These are phyloP conservation scores for Alces alces DNA, from an alignment of 2,113 vertebrate species.

Conservation along the genomic window DNA sequence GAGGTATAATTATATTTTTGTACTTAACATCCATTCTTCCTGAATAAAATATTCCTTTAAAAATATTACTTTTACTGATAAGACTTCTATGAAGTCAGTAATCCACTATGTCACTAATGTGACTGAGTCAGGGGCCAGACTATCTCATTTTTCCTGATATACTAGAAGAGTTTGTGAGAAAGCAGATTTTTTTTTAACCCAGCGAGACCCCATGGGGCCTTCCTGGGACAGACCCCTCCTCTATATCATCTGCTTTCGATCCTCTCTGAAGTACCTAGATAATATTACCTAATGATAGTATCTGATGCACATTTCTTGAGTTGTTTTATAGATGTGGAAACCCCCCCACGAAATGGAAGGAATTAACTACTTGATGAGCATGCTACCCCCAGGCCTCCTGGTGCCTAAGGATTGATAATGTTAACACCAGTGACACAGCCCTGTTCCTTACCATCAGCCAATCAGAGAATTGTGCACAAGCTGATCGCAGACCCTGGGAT, in stretches of 20 bases:
- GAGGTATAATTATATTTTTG: not conserved
- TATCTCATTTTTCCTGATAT: not conserved
- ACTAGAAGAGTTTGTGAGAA: not conserved
- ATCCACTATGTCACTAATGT: not conserved
- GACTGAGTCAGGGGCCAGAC: not conserved
- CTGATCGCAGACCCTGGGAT: not conserved
- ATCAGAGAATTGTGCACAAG: not conserved
- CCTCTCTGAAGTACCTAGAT: not conserved
- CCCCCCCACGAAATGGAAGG: not conserved
- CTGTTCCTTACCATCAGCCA: not conserved
- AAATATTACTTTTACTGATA: not conserved
- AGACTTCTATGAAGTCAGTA: not conserved
- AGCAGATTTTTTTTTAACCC: not conserved
- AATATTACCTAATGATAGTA: not conserved
- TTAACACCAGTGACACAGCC: not conserved
- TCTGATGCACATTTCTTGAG: not conserved
- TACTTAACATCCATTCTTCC: not conserved
- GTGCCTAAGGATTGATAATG: not conserved
- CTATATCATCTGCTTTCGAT: not conserved
- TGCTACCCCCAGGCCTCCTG: not conserved
- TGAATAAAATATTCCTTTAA: not conserved
- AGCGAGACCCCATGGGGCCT: not conserved
- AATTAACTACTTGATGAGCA: not conserved
- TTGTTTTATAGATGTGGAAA: not conserved
- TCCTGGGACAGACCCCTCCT: not conserved